Base-by-base conservation (phyloP, 2,888 invertebrate genomes). In the Doris montereyensis region DNA sequence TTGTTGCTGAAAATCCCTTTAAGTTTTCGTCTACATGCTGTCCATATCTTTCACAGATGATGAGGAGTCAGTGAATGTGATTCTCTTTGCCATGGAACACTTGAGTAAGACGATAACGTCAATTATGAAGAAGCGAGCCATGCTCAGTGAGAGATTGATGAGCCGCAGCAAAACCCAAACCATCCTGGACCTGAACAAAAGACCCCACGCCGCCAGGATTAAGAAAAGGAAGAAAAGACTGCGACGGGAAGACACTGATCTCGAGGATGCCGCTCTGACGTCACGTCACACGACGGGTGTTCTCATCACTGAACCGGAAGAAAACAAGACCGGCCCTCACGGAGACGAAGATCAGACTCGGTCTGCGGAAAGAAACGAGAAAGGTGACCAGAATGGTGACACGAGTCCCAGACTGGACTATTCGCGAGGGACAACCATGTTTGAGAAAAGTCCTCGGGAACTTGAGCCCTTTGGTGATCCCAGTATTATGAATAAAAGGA, bases 31-130 rank as follows among this genome's bases (percentile, higher is more conserved):
- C n/a, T n/a, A n/a, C n/a, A n/a, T n/a, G n/a, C n/a, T n/a, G n/a
- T n/a, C n/a, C n/a, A n/a, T n/a, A n/a, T n/a, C n/a, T n/a, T n/a
- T n/a, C n/a, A n/a, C 74, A 78, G 78, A 62, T 21, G 78, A 78
- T 58, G 57, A 68, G 2, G 78, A 78, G 24, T 74, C 74, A 3
- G 32, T 68, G 24, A 74, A 41, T 0, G 78, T 74, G 24, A 78
- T 78, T 34, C 24, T 30, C 17, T 74, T 32, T 13, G 78, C 78
- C 74, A 74, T 78, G 78, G 78, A 78, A 17, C 78, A 78, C 35
- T 35, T 78, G 13, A 74, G 67, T n/a, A 58, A 34, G 24, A 78
- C 74, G 52, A 78, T 78, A 57, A 65, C 52, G 24, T 57, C 68
- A 30, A 68, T 78, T 32, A 35, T 78, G 35, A 67, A 28, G 17